phyloP scores from a whole-genome alignment of 2,797 vertebrate genomes.

The Hippoglossus hippoglossus region DNA sequence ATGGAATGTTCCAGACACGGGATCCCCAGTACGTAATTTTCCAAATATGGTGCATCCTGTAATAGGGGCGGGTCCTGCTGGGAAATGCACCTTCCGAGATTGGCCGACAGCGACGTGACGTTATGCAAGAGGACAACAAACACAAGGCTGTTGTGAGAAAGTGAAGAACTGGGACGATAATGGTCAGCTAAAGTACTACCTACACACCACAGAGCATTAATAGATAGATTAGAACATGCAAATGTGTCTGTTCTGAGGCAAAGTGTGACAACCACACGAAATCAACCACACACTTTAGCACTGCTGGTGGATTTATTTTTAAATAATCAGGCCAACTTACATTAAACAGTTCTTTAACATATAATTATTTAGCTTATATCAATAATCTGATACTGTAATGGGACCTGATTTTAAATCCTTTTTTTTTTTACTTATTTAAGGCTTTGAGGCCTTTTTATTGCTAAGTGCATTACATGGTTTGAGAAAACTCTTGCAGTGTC shows the following conservation, averaged over 20 bases:
- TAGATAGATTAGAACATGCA: conserved; percentile 23
- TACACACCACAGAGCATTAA: conserved; percentile 36
- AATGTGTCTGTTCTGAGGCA: conserved; percentile 4
- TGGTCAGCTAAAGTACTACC: conserved; percentile 39
- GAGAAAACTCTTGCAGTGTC: neutral
- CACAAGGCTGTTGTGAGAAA: conserved; percentile 68
- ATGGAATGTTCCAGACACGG: conserved; percentile 84
- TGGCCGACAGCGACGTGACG: conserved; percentile 65
- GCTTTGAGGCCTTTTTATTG: neutral
- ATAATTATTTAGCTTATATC: neutral
- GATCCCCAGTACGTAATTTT: conserved; percentile 95
- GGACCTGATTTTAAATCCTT: too few species aligned
- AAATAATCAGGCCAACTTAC: too few species aligned
- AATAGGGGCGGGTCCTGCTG: conserved; percentile 80
- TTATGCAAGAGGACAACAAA: conserved; percentile 79
- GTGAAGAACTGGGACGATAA: conserved; percentile 48
- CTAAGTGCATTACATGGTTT: neutral
- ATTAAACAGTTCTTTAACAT: neutral
- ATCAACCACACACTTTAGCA: neutral
- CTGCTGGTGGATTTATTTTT: neutral
- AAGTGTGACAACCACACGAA: neutral
- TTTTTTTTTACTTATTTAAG: neutral
- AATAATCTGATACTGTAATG: too few species aligned
- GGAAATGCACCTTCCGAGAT: conserved; percentile 74
- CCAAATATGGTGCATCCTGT: conserved; percentile 99